These are phyloP conservation scores for Naja naja DNA, from an alignment of 2,113 vertebrate species.

Conservation along the genomic window DNA sequence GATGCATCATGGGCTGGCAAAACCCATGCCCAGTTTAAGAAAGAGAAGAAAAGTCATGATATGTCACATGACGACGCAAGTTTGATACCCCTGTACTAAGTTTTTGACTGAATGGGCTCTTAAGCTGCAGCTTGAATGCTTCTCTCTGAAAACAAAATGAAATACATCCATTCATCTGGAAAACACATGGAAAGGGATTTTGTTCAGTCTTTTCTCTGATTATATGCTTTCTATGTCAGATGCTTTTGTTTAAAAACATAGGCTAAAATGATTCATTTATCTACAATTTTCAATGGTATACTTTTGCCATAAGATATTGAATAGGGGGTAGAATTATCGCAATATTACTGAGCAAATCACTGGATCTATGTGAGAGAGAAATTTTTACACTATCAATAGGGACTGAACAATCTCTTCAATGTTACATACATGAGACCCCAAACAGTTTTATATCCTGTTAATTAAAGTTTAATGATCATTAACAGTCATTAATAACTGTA, in stretches of 20 bases:
- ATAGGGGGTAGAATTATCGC: background rate
- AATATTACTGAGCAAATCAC: background rate
- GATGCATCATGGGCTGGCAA: too few species aligned
- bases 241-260: background rate
- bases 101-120: background rate
- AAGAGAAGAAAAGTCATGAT: too few species aligned
- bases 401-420: background rate
- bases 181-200: background rate
- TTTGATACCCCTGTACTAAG: background rate
- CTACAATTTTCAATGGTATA: background rate
- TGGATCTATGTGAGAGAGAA: background rate
- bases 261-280: background rate
- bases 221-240: background rate
- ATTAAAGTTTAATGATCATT: background rate
- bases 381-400: background rate
- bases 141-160: background rate
- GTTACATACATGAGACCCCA: background rate
- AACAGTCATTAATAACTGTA: constrained; percentile 11
- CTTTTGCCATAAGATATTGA: background rate
- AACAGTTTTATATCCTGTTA: background rate
- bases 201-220: background rate
- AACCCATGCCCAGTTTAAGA: too few species aligned
- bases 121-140: background rate
- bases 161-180: background rate
- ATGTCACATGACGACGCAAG: too few species aligned